Evolutionary conservation across 92 coral and sea anemone species (phyloP), one percentile per base, ranked within the genome.

Genomic region (Meandrina meandrites): DNA sequence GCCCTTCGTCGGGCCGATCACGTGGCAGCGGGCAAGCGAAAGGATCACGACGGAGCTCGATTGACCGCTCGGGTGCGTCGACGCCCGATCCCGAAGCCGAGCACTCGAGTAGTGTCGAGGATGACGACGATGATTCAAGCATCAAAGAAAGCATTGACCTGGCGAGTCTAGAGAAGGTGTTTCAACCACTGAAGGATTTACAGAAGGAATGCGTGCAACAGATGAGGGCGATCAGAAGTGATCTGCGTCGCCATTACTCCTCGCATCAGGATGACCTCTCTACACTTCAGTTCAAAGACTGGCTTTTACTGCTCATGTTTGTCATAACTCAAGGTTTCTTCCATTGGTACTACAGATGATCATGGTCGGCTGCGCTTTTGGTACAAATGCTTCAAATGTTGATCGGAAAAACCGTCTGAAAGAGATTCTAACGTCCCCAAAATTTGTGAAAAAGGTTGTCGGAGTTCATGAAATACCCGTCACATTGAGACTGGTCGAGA

Each of bases 161-260:
- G 67, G 94, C 94, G 13, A 90, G 92, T 15, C 89, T 97, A 11
- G 98, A 91, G 82, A 96, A 97, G 76, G 84, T 91, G 78, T 85
- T 97, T 16, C 98, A 97, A 66, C 99, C 99, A 1, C 74, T 97
- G 89, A 91, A 91, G 72, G 98, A 97, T 82, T 78, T 92, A 76
- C 99, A 95, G 89, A 91, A 89, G 75, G 98, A 95, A 66, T 91
- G 96, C 36, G 96, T 95, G 51, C 95, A 96, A 51, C 99, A 97
- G 80, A 95, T 97, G 94, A 90, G 99, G 1, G 93, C 99, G 0
- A 92, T 97, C 50, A 96, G 99, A 34, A 93, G 95, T 75, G 99
- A 97, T 54, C 91, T 97, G 45, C 84, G 99, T 56, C 92, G 95
- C 69, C 98, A 97, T 77, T 96, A 97, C 77, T 80, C 86, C 80